Evolutionary conservation across 2,888 invertebrate genomes (phyloP), one percentile per base, ranked within the genome.

Genomic region (Polyommatus icarus): DNA sequence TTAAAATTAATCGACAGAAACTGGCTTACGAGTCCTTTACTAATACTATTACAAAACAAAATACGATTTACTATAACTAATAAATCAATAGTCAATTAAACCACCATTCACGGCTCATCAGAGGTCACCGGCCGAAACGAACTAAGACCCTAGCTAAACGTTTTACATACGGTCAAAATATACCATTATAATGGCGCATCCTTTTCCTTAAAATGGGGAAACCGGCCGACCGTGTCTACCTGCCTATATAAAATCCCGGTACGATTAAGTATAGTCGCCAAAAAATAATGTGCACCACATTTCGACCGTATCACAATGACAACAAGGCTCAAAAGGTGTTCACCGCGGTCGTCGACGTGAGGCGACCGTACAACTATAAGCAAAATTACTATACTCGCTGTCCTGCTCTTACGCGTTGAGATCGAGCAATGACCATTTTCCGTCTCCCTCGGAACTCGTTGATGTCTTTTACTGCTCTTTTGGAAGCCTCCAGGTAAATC

Each of bases 201-300:
- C 93, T 91, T 87, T 82, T 87, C 85, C 77, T 85, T 81, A 83
- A 87, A 89, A 87, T 87, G 83, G 93, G 93, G 93, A 88, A 91
- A 86, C 84, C 92, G 89, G 83, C 92, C 91, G 91, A 91, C 91
- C 93, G 89, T 92, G 87, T 84, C 90, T 91, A 91, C 92, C 91
- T 91, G 91, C 83, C 85, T 86, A 87, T 87, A 90, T 89, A 83
- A 92, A 93, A 93, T 92, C 93, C 91, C 89, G 84, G 89, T 86
- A 84, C 85, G 90, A 92, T 92, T 91, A 89, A 85, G 84, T 85
- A 89, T 82, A 85, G 88, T 67, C 29, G 29, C 29, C 67, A 18
- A 67, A 12, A 29, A 15, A 32, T 29, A 4, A n/a, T 8, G 6
- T 15, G 67, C 29, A 15, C 67, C 20, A 67, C 18, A 32, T 67